Evolutionary conservation across 2,797 vertebrate genomes (phyloP).

Genomic region (Cheirogaleus major): DNA sequence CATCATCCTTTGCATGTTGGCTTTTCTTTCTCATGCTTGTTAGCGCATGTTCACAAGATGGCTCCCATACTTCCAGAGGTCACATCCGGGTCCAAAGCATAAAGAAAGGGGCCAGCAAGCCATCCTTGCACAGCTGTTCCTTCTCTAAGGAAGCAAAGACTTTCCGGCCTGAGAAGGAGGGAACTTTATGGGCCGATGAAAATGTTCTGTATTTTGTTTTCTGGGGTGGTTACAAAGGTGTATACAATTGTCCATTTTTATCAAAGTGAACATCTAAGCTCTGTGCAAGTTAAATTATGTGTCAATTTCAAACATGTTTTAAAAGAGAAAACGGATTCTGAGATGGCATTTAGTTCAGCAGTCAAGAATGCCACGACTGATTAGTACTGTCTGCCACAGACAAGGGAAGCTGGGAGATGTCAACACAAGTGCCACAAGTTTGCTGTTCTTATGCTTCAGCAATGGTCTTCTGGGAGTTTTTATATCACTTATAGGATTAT

Average conservation of each 20-base stretch:
- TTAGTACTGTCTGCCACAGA: not conserved
- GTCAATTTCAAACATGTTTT: not conserved
- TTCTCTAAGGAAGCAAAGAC: not conserved
- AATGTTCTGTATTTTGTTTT: not conserved
- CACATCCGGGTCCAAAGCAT: not conserved
- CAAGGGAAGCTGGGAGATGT: not conserved
- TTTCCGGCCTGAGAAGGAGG: not conserved
- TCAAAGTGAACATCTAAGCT: not conserved
- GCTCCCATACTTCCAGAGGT: not conserved
- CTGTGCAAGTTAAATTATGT: not conserved
- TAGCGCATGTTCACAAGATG: not conserved
- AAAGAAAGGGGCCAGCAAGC: not conserved
- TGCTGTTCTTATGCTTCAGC: not conserved
- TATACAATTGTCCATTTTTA: not conserved
- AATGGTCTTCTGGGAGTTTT: not conserved
- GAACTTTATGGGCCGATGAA: not conserved
- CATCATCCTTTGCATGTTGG: not conserved
- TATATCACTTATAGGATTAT: not conserved
- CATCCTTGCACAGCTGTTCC: not conserved
- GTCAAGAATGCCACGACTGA: not conserved
- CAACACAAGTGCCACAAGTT: not conserved
- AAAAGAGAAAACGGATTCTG: conserved; percentile 7
- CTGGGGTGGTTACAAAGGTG: not conserved
- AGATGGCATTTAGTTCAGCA: not conserved
- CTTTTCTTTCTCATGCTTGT: not conserved